phyloP scores from a whole-genome alignment of 2,797 vertebrate genomes.

The Argentina silus region DNA sequence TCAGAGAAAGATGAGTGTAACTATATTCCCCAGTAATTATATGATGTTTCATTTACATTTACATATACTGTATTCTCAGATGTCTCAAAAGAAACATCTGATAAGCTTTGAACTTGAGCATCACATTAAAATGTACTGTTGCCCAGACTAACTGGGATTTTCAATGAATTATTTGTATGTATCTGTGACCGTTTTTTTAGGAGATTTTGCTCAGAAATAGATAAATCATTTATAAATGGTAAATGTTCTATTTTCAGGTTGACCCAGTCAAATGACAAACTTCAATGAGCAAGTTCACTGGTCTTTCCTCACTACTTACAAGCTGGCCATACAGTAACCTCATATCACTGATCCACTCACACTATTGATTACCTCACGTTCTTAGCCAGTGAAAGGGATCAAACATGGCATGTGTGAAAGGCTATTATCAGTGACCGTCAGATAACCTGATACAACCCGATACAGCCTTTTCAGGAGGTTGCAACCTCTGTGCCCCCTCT shows the following conservation, averaged over 20 bases:
- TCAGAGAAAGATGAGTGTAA: constrained; percentile 20
- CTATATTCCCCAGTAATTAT: constrained; percentile 21
- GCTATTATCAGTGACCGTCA: constrained; percentile 80
- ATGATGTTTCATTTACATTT: constrained; percentile 40
- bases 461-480: constrained; percentile 71
- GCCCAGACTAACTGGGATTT: too few species aligned
- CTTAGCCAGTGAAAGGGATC: constrained; percentile 67
- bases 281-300: constrained; percentile 71
- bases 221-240: constrained; percentile 57
- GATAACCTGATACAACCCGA: constrained; percentile 79
- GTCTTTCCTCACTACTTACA: constrained; percentile 57
- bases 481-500: constrained; percentile 66
- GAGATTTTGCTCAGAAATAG: constrained; percentile 36
- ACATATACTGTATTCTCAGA: constrained; percentile 57
- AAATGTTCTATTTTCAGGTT: constrained; percentile 48
- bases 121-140: not conserved
- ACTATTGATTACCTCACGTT: constrained; percentile 77
- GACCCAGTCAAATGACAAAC: constrained; percentile 66
- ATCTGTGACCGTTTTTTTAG: not conserved
- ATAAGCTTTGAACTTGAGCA: not conserved
- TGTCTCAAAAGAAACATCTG: constrained; percentile 26
- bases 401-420: constrained; percentile 79
- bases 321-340: constrained; percentile 75
- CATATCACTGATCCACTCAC: constrained; percentile 73
- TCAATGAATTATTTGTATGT: not conserved